Evolutionary conservation across 2,797 vertebrate genomes (phyloP), one percentile per base, ranked within the genome.

Genomic region (Hippoglossus hippoglossus): DNA sequence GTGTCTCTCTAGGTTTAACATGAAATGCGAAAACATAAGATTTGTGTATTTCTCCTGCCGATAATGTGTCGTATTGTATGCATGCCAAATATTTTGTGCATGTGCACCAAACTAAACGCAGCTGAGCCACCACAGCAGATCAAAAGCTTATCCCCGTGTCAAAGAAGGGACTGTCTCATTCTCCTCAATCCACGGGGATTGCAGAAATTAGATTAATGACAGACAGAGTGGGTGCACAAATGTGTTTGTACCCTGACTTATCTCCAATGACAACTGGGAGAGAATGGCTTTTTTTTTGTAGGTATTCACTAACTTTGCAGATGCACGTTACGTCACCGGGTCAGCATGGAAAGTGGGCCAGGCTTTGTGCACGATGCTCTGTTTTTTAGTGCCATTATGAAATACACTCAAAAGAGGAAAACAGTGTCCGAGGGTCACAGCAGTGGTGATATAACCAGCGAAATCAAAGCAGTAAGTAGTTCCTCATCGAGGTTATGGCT

Each of bases 261-360:
- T 80, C n/a, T 63, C 19, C 22, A 16, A 19, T 44, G 47, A 71
- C 50, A 71, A 73, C 64, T 46, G 59, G 13, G 58, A 65, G 73
- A 69, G 51, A 52, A 61, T 71, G 67, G 56, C 36, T 39, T 49
- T 49, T 21, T 49, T n/a, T n/a, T 49, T 21, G 3, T 49, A 1
- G 47, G 44, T 18, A 71, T 53, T 63, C 63, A 57, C 70, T 73
- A 79, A 85, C 75, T 87, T 84, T 75, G 70, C 77, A 72, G 61
- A 85, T 75, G 64, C 81, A 57, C 12, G 9, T 86, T 89, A 74
- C 46, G 31, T 92, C 80, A 90, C 72, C 62, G 51, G 77, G 63
- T n/a, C 50, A 0, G 46, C 71, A 58, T 7, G 47, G 34, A 84
- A 92, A 89, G 56, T 89, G 69, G 90, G 88, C 88, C 86, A 87